Percentiles rank a stretch among this genome's conserved stretches.
These are phyloP conservation scores for Egretta garzetta DNA, from an alignment of 2,113 vertebrate genomes.

Conservation along the genomic window DNA sequence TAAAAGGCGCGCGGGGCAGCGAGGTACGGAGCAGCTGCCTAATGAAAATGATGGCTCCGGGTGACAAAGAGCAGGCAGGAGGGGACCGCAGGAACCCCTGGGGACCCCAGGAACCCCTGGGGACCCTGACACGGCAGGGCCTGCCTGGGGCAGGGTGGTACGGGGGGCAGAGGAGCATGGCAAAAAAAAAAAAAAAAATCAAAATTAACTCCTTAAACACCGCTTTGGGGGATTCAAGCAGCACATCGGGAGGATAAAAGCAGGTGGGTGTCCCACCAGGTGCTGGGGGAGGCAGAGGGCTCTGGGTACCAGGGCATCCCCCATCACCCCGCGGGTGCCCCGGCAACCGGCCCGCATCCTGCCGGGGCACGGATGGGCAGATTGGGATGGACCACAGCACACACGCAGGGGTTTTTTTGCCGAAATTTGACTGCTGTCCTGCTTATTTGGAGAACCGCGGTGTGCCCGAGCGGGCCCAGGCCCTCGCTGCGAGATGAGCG, in stretches of 20 bases:
- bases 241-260: not conserved
- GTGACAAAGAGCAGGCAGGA: not conserved
- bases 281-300: not conserved
- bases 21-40: not conserved
- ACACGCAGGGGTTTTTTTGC: not conserved
- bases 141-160: not conserved
- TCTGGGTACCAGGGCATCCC: not conserved
- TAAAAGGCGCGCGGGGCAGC: slow-evolving; percentile 7
- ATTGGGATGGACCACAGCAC: not conserved
- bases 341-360: not conserved
- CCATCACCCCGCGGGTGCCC: not conserved
- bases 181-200: not conserved
- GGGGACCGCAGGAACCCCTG: not conserved
- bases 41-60: not conserved
- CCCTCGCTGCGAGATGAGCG: not conserved
- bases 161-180: rapidly evolving
- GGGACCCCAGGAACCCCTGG: not conserved
- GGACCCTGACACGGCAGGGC: not conserved
- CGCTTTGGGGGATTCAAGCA: rapidly evolving
- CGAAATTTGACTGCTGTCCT: not conserved
- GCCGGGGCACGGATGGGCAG: rapidly evolving
- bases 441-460: rapidly evolving
- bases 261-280: rapidly evolving
- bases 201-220: not conserved
- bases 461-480: rapidly evolving